These are phyloP conservation scores for Episyrphus balteatus DNA, from an alignment of 1,140 invertebrate genomes.

Conservation along the genomic window DNA sequence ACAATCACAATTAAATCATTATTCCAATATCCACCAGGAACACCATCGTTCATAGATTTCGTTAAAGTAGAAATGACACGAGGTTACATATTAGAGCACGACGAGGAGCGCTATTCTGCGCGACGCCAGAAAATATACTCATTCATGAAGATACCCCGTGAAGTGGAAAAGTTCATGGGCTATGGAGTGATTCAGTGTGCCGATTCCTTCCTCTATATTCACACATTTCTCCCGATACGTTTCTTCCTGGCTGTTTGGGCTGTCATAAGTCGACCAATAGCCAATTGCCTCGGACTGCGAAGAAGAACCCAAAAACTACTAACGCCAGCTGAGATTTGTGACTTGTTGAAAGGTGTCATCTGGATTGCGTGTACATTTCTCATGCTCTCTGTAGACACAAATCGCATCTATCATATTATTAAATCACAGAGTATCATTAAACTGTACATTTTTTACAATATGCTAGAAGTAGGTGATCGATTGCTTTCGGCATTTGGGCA, in stretches of 20 bases:
- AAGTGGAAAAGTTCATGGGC: slow-evolving; percentile 85
- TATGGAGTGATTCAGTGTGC: slow-evolving; percentile 96
- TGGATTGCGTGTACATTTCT: slow-evolving; percentile 73
- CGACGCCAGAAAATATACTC: slow-evolving; percentile 92
- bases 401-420: slow-evolving; percentile 97
- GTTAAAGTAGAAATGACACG: slow-evolving; percentile 79
- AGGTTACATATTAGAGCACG: slow-evolving; percentile 83
- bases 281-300: slow-evolving; percentile 57
- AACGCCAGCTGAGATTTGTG: slow-evolving; percentile 90
- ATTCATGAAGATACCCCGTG: slow-evolving; percentile 91
- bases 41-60: slow-evolving; percentile 46
- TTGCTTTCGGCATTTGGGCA: slow-evolving; percentile 96
- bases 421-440: slow-evolving; percentile 99
- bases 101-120: slow-evolving; percentile 87
- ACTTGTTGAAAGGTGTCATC: slow-evolving; percentile 86
- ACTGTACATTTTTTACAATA: slow-evolving; percentile 98
- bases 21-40: background rate
- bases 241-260: slow-evolving; percentile 79
- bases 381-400: slow-evolving; percentile 89
- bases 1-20: background rate
- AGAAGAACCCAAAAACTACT: slow-evolving; percentile 43
- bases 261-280: slow-evolving; percentile 57
- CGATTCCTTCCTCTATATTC: slow-evolving; percentile 97
- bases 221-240: slow-evolving; percentile 91
- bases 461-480: slow-evolving; percentile 95